phyloP scores from a whole-genome alignment of 2,888 invertebrate genomes.

The Encarsia formosa region DNA sequence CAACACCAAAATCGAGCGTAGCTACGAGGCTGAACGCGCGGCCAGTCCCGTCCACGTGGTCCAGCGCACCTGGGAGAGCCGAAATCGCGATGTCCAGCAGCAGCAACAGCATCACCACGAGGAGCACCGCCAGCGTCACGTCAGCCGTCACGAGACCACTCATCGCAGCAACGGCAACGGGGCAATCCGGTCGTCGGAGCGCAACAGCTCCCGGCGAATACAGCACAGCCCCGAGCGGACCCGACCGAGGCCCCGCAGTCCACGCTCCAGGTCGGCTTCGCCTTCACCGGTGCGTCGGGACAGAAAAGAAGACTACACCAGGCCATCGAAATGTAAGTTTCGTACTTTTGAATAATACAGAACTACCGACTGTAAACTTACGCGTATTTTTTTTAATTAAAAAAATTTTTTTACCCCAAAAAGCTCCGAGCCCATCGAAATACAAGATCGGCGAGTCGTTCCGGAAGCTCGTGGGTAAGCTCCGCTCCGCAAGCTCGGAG shows the following conservation, averaged over 20 bases:
- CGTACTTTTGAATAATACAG: not conserved
- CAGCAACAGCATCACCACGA: not conserved
- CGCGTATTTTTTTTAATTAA: not conserved
- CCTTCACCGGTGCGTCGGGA: conserved; percentile 13
- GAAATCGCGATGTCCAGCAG: conserved; percentile 35
- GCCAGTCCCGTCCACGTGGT: conserved; percentile 44
- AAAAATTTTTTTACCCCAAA: not conserved
- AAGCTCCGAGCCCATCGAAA: conserved; percentile 40
- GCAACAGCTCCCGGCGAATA: not conserved
- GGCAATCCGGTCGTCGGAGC: not conserved
- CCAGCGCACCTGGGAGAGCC: conserved; percentile 46
- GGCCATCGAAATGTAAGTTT: conserved; percentile 24
- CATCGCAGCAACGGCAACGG: not conserved
- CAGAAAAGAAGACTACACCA: conserved; percentile 19
- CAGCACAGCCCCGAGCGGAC: conserved; percentile 14
- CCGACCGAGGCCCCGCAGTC: conserved; percentile 5
- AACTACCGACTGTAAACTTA: not conserved
- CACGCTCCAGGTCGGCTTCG: conserved; percentile 17
- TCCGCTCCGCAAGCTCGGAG: conserved; percentile 71
- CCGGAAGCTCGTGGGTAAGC: conserved; percentile 76
- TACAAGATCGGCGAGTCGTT: conserved; percentile 73
- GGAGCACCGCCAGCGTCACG: not conserved
- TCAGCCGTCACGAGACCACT: not conserved
- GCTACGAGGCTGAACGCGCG: conserved; percentile 9
- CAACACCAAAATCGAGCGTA: conserved; percentile 13